These are phyloP conservation scores for Kryptolebias ocellatus DNA, from an alignment of 2,797 vertebrate species.

Conservation along the genomic window DNA sequence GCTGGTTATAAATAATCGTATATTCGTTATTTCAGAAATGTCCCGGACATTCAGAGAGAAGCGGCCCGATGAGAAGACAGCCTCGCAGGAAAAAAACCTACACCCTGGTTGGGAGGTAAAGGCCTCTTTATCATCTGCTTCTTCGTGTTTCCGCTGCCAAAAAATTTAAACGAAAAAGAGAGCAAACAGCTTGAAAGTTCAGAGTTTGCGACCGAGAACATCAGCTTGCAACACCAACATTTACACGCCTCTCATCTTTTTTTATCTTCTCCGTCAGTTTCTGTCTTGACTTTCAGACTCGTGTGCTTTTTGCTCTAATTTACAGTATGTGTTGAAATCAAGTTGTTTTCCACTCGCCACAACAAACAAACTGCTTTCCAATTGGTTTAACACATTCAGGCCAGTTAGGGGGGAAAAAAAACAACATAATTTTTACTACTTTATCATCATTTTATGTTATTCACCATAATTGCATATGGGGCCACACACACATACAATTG, in stretches of 20 bases:
- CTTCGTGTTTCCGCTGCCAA: constrained; percentile 42
- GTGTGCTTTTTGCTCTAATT: constrained; percentile 22
- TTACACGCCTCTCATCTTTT: constrained; percentile 18
- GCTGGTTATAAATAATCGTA: constrained; percentile 61
- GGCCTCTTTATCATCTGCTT: constrained; percentile 53
- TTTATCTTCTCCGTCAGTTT: constrained; percentile 14
- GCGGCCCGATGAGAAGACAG: constrained; percentile 40
- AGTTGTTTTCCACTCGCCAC: constrained; percentile 7
- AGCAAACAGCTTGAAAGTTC: constrained; percentile 37
- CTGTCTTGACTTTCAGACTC: constrained; percentile 7
- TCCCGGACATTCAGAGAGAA: constrained; percentile 42
- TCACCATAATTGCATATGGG: constrained; percentile 46
- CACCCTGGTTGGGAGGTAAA: constrained; percentile 64
- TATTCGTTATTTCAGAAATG: constrained; percentile 74
- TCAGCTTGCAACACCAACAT: constrained; percentile 26
- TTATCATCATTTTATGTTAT: constrained; percentile 38
- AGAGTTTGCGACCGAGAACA: constrained; percentile 33
- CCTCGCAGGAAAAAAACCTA: constrained; percentile 37
- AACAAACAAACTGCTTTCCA: constrained; percentile 21
- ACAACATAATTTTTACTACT: constrained; percentile 9
- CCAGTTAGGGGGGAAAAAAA: constrained; percentile 8
- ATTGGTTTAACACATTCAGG: constrained; percentile 33
- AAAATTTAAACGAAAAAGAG: constrained; percentile 45
- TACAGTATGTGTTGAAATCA: background rate
- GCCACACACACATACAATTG: constrained; percentile 1